Evolutionary conservation across 1,140 invertebrate species (phyloP).

Genomic region (Drosophila ananassae): DNA sequence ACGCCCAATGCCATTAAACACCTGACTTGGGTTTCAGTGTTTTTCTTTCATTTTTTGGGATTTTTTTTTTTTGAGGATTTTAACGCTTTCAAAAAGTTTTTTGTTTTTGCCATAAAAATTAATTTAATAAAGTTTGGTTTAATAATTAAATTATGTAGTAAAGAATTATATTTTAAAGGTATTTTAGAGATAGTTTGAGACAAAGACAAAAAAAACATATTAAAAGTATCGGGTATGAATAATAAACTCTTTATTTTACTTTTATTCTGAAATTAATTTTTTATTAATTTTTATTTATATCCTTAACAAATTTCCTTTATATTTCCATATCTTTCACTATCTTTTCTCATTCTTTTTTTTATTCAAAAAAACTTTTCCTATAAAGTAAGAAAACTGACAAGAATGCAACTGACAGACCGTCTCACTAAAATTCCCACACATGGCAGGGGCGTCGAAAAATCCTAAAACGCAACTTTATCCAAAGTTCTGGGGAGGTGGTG

Average conservation of each 20-base stretch:
- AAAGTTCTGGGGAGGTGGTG: background rate
- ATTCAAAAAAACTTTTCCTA: slow-evolving; percentile 7
- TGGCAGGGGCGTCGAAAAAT: slow-evolving; percentile 34
- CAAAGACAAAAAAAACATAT: no score
- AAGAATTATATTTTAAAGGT: no score
- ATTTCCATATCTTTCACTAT: background rate
- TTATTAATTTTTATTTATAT: no score
- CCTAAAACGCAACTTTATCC: slow-evolving; percentile 54
- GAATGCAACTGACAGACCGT: slow-evolving; percentile 32
- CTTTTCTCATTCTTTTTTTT: background rate
- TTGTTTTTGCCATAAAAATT: background rate
- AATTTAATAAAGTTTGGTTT: background rate
- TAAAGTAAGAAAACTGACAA: slow-evolving; percentile 7
- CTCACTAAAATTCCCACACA: slow-evolving; percentile 15
- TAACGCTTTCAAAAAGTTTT: no score
- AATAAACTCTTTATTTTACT: no score
- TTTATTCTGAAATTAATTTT: no score
- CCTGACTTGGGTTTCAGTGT: background rate
- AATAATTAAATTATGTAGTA: no score
- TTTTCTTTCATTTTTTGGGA: background rate
- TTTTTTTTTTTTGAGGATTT: background rate
- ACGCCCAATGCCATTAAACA: background rate
- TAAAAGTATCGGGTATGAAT: no score
- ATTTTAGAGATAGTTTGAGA: no score
- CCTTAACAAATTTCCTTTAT: background rate